Percentiles rank a stretch among this genome's conserved stretches.
phyloP scores from a whole-genome alignment of 2,888 invertebrate genomes.

The Andrena trimmerana region DNA sequence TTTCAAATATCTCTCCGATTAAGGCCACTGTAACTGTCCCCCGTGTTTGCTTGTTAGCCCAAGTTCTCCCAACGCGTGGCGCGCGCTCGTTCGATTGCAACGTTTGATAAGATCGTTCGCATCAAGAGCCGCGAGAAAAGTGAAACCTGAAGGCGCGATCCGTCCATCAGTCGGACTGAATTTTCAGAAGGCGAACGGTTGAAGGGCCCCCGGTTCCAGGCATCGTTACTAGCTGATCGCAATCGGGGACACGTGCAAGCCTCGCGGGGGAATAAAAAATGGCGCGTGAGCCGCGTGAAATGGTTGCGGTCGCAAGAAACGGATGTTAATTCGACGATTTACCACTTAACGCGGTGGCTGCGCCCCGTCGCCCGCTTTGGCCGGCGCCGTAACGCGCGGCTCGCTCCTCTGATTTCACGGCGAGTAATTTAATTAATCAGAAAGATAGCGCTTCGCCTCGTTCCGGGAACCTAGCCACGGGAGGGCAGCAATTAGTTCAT shows the following conservation, averaged over 20 bases:
- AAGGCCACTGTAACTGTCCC: no score
- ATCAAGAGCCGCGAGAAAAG: no score
- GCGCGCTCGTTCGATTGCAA: no score
- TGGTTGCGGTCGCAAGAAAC: conserved; percentile 47
- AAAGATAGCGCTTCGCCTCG: conserved; percentile 67
- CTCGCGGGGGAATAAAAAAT: conserved; percentile 17
- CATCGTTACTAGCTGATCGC: background rate
- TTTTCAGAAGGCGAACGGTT: conserved; percentile 6
- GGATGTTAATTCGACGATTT: conserved; percentile 69
- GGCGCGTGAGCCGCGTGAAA: conserved; percentile 47
- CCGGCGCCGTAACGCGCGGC: conserved; percentile 19
- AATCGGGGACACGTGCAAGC: background rate
- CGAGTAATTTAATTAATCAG: conserved; percentile 73
- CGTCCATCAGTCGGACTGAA: no score
- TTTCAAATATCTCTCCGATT: no score
- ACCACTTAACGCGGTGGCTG: conserved; percentile 53
- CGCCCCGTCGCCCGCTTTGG: conserved; percentile 22
- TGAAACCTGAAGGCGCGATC: no score
- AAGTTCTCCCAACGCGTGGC: no score
- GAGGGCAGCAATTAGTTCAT: conserved; percentile 67
- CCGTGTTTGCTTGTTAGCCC: no score
- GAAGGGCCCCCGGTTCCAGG: background rate
- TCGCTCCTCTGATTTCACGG: conserved; percentile 66
- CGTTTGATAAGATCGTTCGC: no score
- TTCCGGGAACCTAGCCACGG: conserved; percentile 63